These are phyloP conservation scores for Drosophila lacicola DNA, from an alignment of 2,888 invertebrate genomes.

Conservation along the genomic window DNA sequence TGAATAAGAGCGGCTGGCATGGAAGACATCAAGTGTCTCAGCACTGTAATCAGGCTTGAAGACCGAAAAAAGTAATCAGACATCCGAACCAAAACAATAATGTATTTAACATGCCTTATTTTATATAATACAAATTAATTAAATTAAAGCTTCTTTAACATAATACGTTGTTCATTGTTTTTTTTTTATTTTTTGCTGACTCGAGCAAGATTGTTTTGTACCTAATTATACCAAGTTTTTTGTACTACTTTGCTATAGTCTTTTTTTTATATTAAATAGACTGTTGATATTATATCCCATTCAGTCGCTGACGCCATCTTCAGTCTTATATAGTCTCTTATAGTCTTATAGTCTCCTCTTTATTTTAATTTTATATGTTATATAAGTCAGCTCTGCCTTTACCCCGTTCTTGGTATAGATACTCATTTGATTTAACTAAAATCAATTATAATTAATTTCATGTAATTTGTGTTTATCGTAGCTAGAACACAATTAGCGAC, in stretches of 20 bases:
- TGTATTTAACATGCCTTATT: neutral
- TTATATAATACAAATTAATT: constrained; percentile 3
- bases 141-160: neutral
- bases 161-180: too few relatives aligned
- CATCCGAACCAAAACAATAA: neutral
- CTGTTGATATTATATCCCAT: too few relatives aligned
- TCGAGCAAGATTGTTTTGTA: neutral
- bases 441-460: neutral
- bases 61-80: neutral
- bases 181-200: neutral
- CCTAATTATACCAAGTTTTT: too few relatives aligned
- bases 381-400: too few relatives aligned
- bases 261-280: too few relatives aligned
- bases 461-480: neutral
- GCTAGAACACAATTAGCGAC: neutral
- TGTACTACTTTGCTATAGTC: too few relatives aligned
- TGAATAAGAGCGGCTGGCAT: too few relatives aligned
- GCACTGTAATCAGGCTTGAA: neutral
- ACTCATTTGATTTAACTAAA: neutral
- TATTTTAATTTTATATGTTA: too few relatives aligned
- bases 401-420: too few relatives aligned
- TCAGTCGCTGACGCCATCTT: too few relatives aligned
- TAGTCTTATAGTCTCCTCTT: too few relatives aligned
- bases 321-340: too few relatives aligned
- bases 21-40: neutral